These are phyloP conservation scores for Neolamprologus devosi DNA, from an alignment of 2,113 vertebrate genomes.

Conservation along the genomic window DNA sequence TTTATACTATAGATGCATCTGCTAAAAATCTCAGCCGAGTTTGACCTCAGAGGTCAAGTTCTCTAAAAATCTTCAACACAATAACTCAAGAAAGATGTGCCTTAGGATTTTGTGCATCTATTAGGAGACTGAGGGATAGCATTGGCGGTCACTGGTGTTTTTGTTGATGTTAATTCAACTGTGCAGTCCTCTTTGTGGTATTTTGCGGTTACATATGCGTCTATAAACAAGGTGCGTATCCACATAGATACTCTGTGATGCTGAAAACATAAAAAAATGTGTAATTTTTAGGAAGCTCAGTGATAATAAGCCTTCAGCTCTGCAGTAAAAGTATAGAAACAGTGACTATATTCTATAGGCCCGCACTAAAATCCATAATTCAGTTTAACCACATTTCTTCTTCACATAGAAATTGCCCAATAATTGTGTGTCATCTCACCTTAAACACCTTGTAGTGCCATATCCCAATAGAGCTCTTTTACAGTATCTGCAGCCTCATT, in stretches of 20 bases:
- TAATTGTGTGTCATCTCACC: neutral
- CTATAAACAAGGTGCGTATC: neutral
- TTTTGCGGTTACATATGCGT: neutral
- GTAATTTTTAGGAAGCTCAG: neutral
- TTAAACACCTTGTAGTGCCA: neutral
- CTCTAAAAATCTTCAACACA: neutral
- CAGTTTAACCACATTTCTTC: neutral
- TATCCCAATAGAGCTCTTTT: neutral
- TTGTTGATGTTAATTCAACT: neutral
- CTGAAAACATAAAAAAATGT: neutral
- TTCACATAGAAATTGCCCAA: neutral
- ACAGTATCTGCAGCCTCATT: neutral
- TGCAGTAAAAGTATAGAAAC: neutral
- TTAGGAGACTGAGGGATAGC: neutral
- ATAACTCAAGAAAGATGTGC: neutral
- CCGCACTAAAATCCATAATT: neutral
- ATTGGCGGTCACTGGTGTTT: rapidly evolving
- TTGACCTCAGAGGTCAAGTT: neutral
- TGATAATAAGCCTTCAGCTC: neutral
- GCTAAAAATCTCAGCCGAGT: neutral
- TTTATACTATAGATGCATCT: neutral
- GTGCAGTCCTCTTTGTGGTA: neutral
- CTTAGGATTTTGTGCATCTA: neutral
- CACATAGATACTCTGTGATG: neutral
- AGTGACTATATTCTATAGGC: neutral